phyloP scores from a whole-genome alignment of 2,888 invertebrate genomes.

The Oscheius myriophilus region DNA sequence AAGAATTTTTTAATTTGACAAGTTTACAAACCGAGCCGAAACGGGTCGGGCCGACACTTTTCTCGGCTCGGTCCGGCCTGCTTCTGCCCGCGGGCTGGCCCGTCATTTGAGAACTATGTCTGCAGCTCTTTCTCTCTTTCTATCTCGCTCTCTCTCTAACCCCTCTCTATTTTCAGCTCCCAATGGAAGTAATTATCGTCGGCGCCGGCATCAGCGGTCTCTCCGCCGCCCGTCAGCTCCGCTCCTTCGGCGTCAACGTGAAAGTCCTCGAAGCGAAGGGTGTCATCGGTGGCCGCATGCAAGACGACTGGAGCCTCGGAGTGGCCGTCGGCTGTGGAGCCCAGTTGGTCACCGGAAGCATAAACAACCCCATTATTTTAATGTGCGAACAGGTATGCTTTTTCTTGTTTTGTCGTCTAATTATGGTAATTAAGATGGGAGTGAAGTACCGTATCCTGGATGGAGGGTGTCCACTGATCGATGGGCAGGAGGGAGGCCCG shows the following conservation, averaged over 20 bases:
- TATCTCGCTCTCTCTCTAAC: too few relatives aligned
- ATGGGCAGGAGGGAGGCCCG: slow-evolving; percentile 62
- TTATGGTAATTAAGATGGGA: slow-evolving; percentile 37
- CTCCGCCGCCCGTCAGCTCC: slow-evolving; percentile 73
- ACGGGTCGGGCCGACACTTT: too few relatives aligned
- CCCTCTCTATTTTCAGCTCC: slow-evolving; percentile 11
- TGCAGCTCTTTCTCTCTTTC: too few relatives aligned
- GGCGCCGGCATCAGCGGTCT: slow-evolving; percentile 74
- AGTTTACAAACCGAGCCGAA: too few relatives aligned
- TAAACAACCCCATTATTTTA: slow-evolving; percentile 74
- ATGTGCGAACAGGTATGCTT: slow-evolving; percentile 73
- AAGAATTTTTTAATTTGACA: too few relatives aligned
- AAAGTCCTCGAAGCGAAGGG: slow-evolving; percentile 73
- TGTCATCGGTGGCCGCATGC: slow-evolving; percentile 73
- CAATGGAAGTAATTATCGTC: slow-evolving; percentile 71
- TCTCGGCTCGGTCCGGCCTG: too few relatives aligned
- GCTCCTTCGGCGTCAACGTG: slow-evolving; percentile 72
- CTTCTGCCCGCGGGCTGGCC: too few relatives aligned
- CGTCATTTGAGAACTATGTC: too few relatives aligned
- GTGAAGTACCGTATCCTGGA: slow-evolving; percentile 53
- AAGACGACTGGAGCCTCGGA: slow-evolving; percentile 64
- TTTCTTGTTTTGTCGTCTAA: neutral
- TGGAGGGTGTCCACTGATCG: slow-evolving; percentile 72
- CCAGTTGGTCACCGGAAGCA: slow-evolving; percentile 73
- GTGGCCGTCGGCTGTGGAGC: slow-evolving; percentile 72